These are phyloP conservation scores for Cecidostiba fungosa DNA, from an alignment of 2,888 invertebrate species.

Conservation along the genomic window DNA sequence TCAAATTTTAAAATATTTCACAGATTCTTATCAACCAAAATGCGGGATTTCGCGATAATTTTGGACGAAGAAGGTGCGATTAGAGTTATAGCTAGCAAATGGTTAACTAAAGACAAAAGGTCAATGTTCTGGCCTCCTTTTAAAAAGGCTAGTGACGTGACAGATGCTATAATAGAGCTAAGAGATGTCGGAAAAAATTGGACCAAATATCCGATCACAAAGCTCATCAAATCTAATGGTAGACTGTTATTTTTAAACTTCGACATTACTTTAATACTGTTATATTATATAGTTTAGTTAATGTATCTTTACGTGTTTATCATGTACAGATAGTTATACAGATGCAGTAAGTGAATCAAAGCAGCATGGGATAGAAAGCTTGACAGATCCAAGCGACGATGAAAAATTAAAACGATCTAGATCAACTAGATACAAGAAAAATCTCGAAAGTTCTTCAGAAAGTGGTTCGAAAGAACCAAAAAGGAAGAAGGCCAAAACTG, in stretches of 20 bases:
- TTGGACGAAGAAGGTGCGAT: background rate
- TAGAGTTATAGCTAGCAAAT: conserved; percentile 21
- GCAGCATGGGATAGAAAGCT: background rate
- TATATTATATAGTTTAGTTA: background rate
- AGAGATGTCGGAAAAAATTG: background rate
- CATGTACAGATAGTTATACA: background rate
- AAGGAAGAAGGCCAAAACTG: background rate
- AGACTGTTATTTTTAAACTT: background rate
- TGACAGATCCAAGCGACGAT: background rate
- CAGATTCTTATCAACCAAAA: background rate
- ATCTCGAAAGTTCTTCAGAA: background rate
- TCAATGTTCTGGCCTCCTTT: conserved; percentile 34
- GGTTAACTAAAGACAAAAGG: conserved; percentile 10
- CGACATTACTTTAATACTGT: background rate
- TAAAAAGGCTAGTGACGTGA: background rate
- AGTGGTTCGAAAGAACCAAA: too few relatives aligned
- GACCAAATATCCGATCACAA: conserved; percentile 1
- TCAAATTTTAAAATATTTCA: background rate
- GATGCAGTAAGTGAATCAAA: background rate
- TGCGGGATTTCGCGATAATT: conserved; percentile 32
- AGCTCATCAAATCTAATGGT: conserved; percentile 18
- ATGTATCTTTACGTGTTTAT: background rate
- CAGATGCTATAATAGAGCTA: background rate
- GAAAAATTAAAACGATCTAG: background rate
- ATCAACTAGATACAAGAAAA: background rate